Percentiles rank a stretch among this genome's conserved stretches.
These are phyloP conservation scores for Yponomeuta cagnagella DNA, from an alignment of 2,888 invertebrate genomes.

Conservation along the genomic window DNA sequence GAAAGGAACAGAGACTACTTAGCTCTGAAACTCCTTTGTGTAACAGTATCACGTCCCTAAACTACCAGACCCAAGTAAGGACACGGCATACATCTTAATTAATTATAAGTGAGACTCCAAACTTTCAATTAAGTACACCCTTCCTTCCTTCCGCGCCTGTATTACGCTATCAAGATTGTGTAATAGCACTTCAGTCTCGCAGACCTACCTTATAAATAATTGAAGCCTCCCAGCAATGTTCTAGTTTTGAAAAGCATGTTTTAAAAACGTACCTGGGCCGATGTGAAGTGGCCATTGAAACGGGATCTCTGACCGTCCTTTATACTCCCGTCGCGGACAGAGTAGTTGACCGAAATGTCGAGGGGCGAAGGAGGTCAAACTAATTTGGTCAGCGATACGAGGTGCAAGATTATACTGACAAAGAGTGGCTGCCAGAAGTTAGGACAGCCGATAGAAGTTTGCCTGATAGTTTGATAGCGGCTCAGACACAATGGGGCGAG, in stretches of 20 bases:
- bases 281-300: conserved; percentile 11
- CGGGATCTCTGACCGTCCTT: conserved; percentile 9
- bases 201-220: conserved; percentile 15
- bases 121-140: background rate
- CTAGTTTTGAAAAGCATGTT: conserved; percentile 20
- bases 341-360: background rate
- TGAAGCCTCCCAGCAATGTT: conserved; percentile 18
- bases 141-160: background rate
- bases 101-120: background rate
- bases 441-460: conserved; percentile 12
- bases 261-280: conserved; percentile 14
- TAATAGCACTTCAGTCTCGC: background rate
- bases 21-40: background rate
- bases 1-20: background rate
- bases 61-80: background rate
- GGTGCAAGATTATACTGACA: conserved; percentile 11
- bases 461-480: conserved; percentile 14
- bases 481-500: background rate
- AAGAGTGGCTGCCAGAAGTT: conserved; percentile 4
- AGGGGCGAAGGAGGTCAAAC: conserved; percentile 20
- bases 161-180: conserved; percentile 1
- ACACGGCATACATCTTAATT: background rate
- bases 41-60: background rate
- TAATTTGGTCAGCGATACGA: conserved; percentile 23
- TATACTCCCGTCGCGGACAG: background rate